phyloP scores from a whole-genome alignment of 2,113 vertebrate species.

The Pogonocichla stellata region DNA sequence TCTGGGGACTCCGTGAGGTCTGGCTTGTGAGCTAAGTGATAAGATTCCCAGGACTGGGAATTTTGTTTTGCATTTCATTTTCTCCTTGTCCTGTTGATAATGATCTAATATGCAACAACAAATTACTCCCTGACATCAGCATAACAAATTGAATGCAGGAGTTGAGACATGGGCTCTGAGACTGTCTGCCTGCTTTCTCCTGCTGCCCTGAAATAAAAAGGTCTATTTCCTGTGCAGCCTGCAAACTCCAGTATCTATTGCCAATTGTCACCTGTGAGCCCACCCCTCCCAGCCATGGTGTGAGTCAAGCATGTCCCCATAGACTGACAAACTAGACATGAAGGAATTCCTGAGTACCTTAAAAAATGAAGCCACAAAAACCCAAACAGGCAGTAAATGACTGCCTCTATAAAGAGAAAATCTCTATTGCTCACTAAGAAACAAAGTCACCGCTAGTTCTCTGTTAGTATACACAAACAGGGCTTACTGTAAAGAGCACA shows the following conservation, averaged over 20 bases:
- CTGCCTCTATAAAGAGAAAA: background rate
- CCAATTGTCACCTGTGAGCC: background rate
- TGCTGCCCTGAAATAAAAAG: background rate
- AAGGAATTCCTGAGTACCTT: background rate
- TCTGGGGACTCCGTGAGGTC: background rate
- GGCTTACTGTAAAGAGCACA: background rate
- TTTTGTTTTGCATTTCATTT: conserved; percentile 44
- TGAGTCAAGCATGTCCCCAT: background rate
- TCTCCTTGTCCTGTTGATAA: conserved; percentile 24
- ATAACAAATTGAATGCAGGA: background rate
- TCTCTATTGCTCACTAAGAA: background rate
- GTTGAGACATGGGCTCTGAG: background rate
- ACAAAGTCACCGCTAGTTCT: background rate
- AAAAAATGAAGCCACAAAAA: background rate
- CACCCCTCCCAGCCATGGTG: background rate
- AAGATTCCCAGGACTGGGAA: conserved; percentile 39
- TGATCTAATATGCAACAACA: conserved; percentile 52
- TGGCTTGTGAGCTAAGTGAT: conserved; percentile 15
- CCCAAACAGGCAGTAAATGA: background rate
- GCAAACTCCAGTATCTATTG: background rate
- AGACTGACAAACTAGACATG: background rate
- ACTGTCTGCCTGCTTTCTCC: background rate
- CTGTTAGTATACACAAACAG: background rate
- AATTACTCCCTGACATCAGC: background rate
- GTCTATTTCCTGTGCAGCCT: background rate